Conservation (phyloP, 2,797 vertebrate species). For the Rhynchotus rufescens region DNA sequence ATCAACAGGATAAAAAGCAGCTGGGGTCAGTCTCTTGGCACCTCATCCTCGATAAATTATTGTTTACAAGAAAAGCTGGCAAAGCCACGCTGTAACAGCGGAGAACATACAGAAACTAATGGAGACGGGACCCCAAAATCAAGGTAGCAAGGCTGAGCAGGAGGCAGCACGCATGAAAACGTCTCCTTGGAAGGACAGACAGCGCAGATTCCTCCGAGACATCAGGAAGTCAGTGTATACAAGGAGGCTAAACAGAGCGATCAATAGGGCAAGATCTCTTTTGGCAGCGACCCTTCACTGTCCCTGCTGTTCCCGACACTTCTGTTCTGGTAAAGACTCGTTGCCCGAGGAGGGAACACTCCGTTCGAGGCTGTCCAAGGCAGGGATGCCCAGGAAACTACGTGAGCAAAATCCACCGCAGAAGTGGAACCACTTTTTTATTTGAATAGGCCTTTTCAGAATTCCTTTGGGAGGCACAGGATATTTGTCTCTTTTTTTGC, state of each 20-base stretch:
- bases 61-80: background rate
- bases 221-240: background rate
- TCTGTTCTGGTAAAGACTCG: rapidly evolving
- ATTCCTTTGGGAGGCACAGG: background rate
- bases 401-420: background rate
- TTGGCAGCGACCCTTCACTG: rapidly evolving
- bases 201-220: background rate
- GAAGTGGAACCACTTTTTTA: background rate
- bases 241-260: rapidly evolving
- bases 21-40: background rate
- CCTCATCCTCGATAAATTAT: background rate
- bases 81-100: background rate
- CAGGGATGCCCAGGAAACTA: background rate
- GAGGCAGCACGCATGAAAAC: background rate
- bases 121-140: background rate
- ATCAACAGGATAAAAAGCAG: background rate
- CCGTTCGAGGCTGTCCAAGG: rapidly evolving
- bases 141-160: background rate
- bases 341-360: background rate
- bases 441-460: background rate
- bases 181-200: background rate
- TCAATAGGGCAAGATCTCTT: background rate
- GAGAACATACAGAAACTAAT: background rate
- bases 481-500: too few relatives aligned
- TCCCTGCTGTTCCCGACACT: rapidly evolving